A percentile compares a stretch with the other conserved stretches of the same genome.
Evolutionary conservation across 2,113 vertebrate genomes (phyloP).

Genomic region (Pavo muticus): DNA sequence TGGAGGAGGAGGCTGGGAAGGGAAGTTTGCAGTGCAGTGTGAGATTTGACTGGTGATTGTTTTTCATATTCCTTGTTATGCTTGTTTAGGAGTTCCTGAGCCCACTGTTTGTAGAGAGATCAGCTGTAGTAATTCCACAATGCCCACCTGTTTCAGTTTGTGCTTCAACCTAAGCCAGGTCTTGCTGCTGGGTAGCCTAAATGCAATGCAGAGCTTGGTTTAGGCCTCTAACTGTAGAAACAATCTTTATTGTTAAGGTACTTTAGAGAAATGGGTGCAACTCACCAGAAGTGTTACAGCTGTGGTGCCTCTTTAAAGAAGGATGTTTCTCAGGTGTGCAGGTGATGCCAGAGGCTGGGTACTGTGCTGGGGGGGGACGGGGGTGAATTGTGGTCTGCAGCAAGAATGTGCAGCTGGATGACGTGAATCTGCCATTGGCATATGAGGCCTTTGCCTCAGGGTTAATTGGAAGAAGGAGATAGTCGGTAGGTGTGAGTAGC

Average conservation of each 20-base stretch:
- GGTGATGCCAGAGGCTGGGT: neutral
- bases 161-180: neutral
- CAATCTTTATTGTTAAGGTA: neutral
- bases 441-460: neutral
- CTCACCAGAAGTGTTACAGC: neutral
- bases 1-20: neutral
- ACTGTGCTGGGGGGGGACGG: neutral
- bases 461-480: neutral
- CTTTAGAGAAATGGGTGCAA: neutral
- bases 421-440: neutral
- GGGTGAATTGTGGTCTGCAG: neutral
- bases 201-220: neutral
- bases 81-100: neutral
- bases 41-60: neutral
- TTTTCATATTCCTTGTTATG: neutral
- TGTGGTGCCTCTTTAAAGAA: neutral
- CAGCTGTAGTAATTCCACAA: fast-evolving
- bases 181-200: neutral
- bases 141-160: neutral
- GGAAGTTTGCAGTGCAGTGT: neutral
- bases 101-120: neutral
- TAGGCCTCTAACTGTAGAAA: neutral
- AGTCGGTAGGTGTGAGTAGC: neutral
- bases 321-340: fast-evolving
- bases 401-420: neutral